Base-by-base conservation (phyloP, 2,888 invertebrate genomes). In the Cosmia trapezina region DNA sequence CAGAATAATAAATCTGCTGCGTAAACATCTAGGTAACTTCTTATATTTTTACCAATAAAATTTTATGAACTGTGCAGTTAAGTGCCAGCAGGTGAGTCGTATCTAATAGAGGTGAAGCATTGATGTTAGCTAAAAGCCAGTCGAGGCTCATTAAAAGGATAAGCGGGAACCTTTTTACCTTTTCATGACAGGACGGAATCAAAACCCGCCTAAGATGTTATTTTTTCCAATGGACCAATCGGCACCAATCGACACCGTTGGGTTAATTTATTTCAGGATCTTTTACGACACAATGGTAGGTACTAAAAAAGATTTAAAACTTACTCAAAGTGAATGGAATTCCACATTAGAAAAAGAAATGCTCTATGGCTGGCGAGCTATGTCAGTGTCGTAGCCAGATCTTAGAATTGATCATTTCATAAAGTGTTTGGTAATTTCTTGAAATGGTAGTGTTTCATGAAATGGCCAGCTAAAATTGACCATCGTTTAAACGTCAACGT, bases 61-160 rank as follows among this genome's bases (percentile, higher is more conserved):
- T 37, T 0, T 37, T 37, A 37, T 41, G 8, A 41, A 45, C 12
- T 12, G 12, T 5, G 45, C 17, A 17, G 14, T 45, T 45, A 54
- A 57, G n/a, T 22, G 51, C 22, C 7, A 59, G 33, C 43, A 51
- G 14, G n/a, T 33, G 43, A 72, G 28, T 65, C 45, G 53, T 53
- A 33, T 12, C 12, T 12, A 69, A 41, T 28, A 60, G 41, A 60
- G 53, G 51, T 74, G 41, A 59, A 17, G 4, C 49, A 56, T 76
- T 45, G 71, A 70, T 77, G 68, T 73, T 66, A 61, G 22, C 74
- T 84, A 85, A 86, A 85, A 85, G 85, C 81, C 73, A 75, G 83
- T 81, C 83, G 73, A 68, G 47, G 70, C 69, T 78, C 79, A 80
- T 85, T 84, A 83, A 41, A 41, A 73, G 57, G 51, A 65, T 45